These are phyloP conservation scores for Phragmatobia fuliginosa DNA, from an alignment of 2,888 invertebrate species.

Conservation along the genomic window DNA sequence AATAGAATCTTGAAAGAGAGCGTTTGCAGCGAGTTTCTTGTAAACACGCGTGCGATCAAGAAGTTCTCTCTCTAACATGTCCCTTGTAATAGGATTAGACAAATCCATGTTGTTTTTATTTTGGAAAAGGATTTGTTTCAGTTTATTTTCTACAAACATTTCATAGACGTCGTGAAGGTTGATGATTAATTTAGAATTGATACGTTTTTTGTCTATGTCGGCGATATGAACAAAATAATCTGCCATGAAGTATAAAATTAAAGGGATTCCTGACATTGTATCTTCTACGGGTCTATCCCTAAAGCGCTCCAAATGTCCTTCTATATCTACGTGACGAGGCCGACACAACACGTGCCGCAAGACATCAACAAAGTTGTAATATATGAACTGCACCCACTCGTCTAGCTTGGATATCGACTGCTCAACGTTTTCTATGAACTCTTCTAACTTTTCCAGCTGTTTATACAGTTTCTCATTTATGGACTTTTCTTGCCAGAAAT, in stretches of 20 bases:
- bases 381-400: constrained; percentile 1
- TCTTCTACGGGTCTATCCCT: background rate
- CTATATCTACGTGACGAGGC: background rate
- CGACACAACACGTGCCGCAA: background rate
- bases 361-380: background rate
- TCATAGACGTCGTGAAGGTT: constrained; percentile 30
- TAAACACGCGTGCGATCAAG: constrained; percentile 25
- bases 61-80: constrained; percentile 26
- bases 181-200: constrained; percentile 22
- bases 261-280: constrained; percentile 20
- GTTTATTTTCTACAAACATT: constrained; percentile 32
- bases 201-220: background rate
- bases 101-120: constrained; percentile 33
- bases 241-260: constrained; percentile 32
- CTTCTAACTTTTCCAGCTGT: constrained; percentile 26
- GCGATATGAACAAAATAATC: constrained; percentile 28
- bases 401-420: background rate
- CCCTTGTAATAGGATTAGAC: constrained; percentile 18
- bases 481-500: constrained; percentile 25
- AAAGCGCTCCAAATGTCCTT: background rate
- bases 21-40: constrained; percentile 31
- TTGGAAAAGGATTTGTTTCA: constrained; percentile 28
- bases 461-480: constrained; percentile 13
- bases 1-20: constrained; percentile 2
- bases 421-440: background rate